Percentiles rank a stretch among this genome's conserved stretches.
Conservation (phyloP, 2,888 invertebrate genomes). For the Corbicula japonica region DNA sequence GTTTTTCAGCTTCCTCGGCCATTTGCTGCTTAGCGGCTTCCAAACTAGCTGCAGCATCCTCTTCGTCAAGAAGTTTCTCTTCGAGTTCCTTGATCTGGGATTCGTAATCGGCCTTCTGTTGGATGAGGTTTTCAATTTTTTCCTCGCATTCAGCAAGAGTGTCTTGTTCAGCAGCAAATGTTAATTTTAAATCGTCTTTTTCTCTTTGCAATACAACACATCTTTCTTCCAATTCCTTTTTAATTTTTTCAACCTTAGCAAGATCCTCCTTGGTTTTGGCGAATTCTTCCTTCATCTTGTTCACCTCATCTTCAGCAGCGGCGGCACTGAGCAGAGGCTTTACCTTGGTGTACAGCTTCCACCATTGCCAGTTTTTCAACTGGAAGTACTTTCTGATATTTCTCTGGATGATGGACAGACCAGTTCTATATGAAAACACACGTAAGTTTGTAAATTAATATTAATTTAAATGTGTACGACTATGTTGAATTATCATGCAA, state of each 20-base stretch:
- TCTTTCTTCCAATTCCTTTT: slow-evolving; percentile 98
- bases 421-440: slow-evolving; percentile 18
- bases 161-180: slow-evolving; percentile 97
- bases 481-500: background rate
- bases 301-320: slow-evolving; percentile 99
- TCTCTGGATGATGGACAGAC: slow-evolving; percentile 94
- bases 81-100: slow-evolving; percentile 97
- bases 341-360: slow-evolving; percentile 95
- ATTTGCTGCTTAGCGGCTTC: slow-evolving; percentile 98
- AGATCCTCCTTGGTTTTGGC: slow-evolving; percentile 97
- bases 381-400: slow-evolving; percentile 99
- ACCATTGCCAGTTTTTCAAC: slow-evolving; percentile 99
- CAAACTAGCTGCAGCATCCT: slow-evolving; percentile 97
- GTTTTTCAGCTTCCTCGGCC: slow-evolving; percentile 96
- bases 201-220: slow-evolving; percentile 97
- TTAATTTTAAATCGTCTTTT: slow-evolving; percentile 95
- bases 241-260: slow-evolving; percentile 97
- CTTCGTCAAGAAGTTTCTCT: slow-evolving; percentile 98
- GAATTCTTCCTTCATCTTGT: slow-evolving; percentile 97
- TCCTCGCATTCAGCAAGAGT: slow-evolving; percentile 96
- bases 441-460: background rate
- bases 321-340: slow-evolving; percentile 98
- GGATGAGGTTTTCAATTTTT: slow-evolving; percentile 95
- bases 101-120: slow-evolving; percentile 98
- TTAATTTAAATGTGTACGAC: background rate